phyloP scores from a whole-genome alignment of 1,140 invertebrate genomes.

The Calycopis cecrops region DNA sequence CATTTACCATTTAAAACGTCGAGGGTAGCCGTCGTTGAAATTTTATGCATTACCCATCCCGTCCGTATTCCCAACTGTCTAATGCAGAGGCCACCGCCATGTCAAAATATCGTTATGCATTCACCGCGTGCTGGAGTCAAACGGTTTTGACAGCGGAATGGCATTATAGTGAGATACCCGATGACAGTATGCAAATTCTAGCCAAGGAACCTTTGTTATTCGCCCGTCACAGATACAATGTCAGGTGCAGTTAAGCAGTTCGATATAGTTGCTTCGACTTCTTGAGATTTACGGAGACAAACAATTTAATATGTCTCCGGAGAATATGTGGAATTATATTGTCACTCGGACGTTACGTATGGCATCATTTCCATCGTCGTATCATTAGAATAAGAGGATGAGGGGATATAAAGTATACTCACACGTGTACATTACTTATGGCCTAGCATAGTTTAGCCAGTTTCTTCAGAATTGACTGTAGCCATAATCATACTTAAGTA shows the following conservation, averaged over 20 bases:
- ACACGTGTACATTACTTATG: too few species aligned
- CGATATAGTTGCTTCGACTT: not conserved
- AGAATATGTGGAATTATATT: too few species aligned
- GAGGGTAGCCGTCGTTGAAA: conserved; percentile 31
- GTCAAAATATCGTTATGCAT: conserved; percentile 33
- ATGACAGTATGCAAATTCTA: conserved; percentile 33
- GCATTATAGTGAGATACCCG: conserved; percentile 28
- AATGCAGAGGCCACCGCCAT: conserved; percentile 29
- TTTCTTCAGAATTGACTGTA: too few species aligned
- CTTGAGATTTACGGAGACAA: not conserved
- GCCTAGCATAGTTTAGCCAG: too few species aligned
- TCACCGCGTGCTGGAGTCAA: conserved; percentile 27
- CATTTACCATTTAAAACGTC: conserved; percentile 28
- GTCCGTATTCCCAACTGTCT: conserved; percentile 34
- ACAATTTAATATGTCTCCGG: too few species aligned
- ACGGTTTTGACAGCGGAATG: conserved; percentile 35
- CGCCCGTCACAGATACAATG: conserved; percentile 14
- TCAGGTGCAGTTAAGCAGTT: conserved; percentile 9
- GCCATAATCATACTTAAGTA: too few species aligned
- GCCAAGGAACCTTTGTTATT: conserved; percentile 8
- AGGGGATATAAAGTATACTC: too few species aligned
- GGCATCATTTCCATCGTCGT: too few species aligned
- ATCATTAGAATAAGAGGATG: too few species aligned
- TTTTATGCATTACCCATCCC: conserved; percentile 42
- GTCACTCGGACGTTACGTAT: too few species aligned